Conservation (phyloP, 2,797 vertebrate species). For the Anolis apletophallus region DNA sequence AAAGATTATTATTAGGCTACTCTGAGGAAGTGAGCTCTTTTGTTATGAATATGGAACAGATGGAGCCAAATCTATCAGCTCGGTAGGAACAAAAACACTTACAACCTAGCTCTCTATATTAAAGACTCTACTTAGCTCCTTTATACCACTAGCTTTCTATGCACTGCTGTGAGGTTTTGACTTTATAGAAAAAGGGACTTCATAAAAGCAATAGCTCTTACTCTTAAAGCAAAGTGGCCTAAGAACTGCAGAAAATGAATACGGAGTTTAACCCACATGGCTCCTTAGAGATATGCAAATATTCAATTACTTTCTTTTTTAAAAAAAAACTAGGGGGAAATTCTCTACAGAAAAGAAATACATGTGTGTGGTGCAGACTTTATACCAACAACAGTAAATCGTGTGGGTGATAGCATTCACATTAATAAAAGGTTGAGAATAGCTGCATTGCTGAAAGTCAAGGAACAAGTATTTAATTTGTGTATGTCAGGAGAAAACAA, state of each 20-base stretch:
- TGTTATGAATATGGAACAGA: slow-evolving; percentile 89
- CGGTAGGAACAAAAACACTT: slow-evolving; percentile 85
- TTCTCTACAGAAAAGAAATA: slow-evolving; percentile 33
- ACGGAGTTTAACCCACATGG: slow-evolving; percentile 70
- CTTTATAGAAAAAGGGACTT: slow-evolving; percentile 81
- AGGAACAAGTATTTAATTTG: slow-evolving; percentile 65
- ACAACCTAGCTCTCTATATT: slow-evolving; percentile 81
- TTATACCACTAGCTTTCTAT: slow-evolving; percentile 82
- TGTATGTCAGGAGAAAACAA: slow-evolving; percentile 49
- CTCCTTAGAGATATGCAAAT: slow-evolving; percentile 80
- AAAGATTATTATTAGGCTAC: slow-evolving; percentile 81
- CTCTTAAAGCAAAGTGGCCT: slow-evolving; percentile 77
- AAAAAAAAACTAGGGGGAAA: slow-evolving; percentile 38
- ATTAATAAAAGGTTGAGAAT: slow-evolving; percentile 62
- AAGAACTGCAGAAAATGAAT: slow-evolving; percentile 80
- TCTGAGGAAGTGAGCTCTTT: slow-evolving; percentile 79
- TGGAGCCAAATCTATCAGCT: slow-evolving; percentile 84
- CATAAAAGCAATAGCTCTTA: slow-evolving; percentile 81
- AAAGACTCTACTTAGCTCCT: slow-evolving; percentile 83
- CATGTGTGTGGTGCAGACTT: slow-evolving; percentile 35
- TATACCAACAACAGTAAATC: slow-evolving; percentile 40
- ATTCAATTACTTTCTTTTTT: slow-evolving; percentile 71
- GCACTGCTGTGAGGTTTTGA: slow-evolving; percentile 84
- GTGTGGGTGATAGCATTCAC: neutral
- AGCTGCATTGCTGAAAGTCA: slow-evolving; percentile 59